Evolutionary conservation across 2,797 vertebrate genomes (phyloP).

Genomic region (Intellagama lesueurii): DNA sequence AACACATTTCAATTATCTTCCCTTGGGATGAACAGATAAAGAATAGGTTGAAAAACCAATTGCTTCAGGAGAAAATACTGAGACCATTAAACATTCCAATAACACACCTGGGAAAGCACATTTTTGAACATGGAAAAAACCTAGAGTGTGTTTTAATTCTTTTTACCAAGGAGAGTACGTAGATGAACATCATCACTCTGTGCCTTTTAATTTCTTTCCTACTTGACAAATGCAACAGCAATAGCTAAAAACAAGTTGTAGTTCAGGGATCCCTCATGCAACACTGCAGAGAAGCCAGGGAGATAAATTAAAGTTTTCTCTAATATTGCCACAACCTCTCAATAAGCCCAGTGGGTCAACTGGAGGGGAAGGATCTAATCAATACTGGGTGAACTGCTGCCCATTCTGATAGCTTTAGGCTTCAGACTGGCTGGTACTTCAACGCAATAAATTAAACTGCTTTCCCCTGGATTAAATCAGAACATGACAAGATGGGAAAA

Average conservation of each 20-base stretch:
- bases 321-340: background rate
- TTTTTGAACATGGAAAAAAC: constrained; percentile 14
- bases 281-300: background rate
- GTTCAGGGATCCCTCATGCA: background rate
- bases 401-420: background rate
- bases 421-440: background rate
- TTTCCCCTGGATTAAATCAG: background rate
- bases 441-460: background rate
- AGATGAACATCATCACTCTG: background rate
- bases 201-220: background rate
- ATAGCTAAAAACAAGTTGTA: background rate
- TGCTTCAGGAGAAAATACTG: constrained; percentile 41
- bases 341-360: background rate
- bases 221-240: background rate
- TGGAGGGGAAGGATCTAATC: background rate
- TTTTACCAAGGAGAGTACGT: background rate
- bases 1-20: constrained; percentile 47
- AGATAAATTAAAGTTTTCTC: background rate
- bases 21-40: constrained; percentile 31
- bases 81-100: constrained; percentile 18
- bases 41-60: constrained; percentile 47
- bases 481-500: background rate
- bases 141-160: background rate
- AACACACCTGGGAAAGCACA: background rate
- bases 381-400: background rate